Evolutionary conservation across 1,140 invertebrate species (phyloP).

Genomic region (Scylla paramamosain): DNA sequence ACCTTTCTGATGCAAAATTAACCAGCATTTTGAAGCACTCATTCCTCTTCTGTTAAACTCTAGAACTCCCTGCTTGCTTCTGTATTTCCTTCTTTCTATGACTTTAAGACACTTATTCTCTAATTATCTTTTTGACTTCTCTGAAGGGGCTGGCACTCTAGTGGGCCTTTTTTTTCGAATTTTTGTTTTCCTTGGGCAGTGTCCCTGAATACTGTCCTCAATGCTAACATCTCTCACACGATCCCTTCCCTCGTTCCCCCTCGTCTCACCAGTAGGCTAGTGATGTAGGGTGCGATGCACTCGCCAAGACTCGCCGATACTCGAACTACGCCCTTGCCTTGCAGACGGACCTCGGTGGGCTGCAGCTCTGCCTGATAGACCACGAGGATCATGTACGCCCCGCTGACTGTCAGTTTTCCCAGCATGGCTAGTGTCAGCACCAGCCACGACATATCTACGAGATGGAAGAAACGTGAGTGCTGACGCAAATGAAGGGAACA

Average conservation of each 20-base stretch:
- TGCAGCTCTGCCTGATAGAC: slow-evolving; percentile 57
- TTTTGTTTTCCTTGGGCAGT: no score
- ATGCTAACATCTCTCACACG: not conserved
- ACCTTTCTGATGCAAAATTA: no score
- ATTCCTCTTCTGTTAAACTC: no score
- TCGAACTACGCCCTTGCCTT: slow-evolving; percentile 52
- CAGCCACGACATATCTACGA: slow-evolving; percentile 50
- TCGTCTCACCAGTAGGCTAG: slow-evolving; percentile 59
- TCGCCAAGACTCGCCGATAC: slow-evolving; percentile 46
- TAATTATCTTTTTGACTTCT: no score
- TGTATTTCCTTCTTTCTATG: no score
- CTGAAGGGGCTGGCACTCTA: no score
- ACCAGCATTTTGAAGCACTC: no score
- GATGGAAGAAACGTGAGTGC: not conserved
- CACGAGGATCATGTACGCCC: slow-evolving; percentile 65
- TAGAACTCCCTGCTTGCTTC: no score
- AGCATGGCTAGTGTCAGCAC: slow-evolving; percentile 73
- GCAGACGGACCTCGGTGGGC: slow-evolving; percentile 71
- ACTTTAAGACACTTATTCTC: no score
- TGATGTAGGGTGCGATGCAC: slow-evolving; percentile 62
- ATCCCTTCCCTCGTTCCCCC: no score
- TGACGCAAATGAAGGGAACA: not conserved
- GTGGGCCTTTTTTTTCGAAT: no score
- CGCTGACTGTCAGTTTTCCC: slow-evolving; percentile 66
- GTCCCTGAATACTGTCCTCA: no score